Evolutionary conservation across 2,113 vertebrate genomes (phyloP).

Genomic region (Bagarius yarrelli): DNA sequence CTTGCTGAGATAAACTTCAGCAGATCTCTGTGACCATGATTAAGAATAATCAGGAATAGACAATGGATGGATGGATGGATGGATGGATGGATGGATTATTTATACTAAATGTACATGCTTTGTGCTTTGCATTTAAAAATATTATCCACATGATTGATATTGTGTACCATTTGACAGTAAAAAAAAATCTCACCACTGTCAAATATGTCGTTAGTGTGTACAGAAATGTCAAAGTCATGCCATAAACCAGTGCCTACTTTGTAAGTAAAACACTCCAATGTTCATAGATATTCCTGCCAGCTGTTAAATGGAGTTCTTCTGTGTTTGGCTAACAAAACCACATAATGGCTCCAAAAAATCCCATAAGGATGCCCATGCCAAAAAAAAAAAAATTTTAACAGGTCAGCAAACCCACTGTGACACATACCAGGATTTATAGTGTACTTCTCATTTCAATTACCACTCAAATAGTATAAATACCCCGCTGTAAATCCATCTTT

Average conservation of each 20-base stretch:
- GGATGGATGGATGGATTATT: too few relatives aligned
- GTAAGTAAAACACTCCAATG: constrained; percentile 40
- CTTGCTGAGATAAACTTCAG: too few relatives aligned
- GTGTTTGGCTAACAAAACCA: constrained; percentile 47
- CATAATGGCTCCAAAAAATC: constrained; percentile 44
- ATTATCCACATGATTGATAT: constrained; percentile 41
- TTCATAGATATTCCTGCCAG: constrained; percentile 42
- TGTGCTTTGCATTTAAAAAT: neutral
- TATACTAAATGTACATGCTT: neutral
- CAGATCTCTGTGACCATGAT: too few relatives aligned
- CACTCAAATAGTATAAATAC: constrained; percentile 37
- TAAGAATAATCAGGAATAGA: too few relatives aligned
- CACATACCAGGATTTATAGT: constrained; percentile 49
- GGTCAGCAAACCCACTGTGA: constrained; percentile 47
- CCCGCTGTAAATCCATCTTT: constrained; percentile 46
- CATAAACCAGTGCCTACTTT: constrained; percentile 31
- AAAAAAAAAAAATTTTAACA: constrained; percentile 54
- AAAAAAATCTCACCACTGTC: constrained; percentile 16
- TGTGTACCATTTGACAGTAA: constrained; percentile 42
- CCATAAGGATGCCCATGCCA: constrained; percentile 60
- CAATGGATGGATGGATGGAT: too few relatives aligned
- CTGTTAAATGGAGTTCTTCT: constrained; percentile 51
- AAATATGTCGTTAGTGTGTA: constrained; percentile 43
- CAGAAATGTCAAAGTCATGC: constrained; percentile 41
- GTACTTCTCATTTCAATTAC: constrained; percentile 50